phyloP scores from a whole-genome alignment of 2,888 invertebrate genomes.

The Panopea generosa region DNA sequence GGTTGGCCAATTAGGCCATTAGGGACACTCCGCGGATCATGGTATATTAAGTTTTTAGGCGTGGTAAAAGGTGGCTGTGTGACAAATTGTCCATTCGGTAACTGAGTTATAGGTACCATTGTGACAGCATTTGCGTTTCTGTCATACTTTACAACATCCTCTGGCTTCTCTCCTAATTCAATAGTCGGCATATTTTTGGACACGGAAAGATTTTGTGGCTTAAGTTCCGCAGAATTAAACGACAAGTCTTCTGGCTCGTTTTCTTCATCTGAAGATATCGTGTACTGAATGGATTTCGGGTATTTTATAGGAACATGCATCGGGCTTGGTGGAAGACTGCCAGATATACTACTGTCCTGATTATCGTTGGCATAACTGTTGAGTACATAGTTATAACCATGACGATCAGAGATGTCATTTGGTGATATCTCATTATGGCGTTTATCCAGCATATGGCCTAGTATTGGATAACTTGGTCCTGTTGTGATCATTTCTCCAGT shows the following conservation, averaged over 20 bases:
- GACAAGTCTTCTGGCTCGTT: conserved; percentile 53
- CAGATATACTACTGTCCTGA: not conserved
- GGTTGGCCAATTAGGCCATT: conserved; percentile 27
- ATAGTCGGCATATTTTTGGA: not conserved
- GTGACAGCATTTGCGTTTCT: conserved; percentile 51
- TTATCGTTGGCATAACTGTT: conserved; percentile 25
- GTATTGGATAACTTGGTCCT: conserved; percentile 5
- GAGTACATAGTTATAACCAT: conserved; percentile 53
- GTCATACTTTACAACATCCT: conserved; percentile 45
- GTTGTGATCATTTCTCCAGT: not conserved
- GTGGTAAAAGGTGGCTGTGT: conserved; percentile 14
- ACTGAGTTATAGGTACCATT: conserved; percentile 17
- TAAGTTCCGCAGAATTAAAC: not conserved
- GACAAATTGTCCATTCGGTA: conserved; percentile 6
- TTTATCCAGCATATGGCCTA: conserved; percentile 6
- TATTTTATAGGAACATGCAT: conserved; percentile 45
- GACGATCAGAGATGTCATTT: not conserved
- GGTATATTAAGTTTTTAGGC: conserved; percentile 45
- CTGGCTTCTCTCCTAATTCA: not conserved
- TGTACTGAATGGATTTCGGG: conserved; percentile 48
- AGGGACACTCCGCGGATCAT: conserved; percentile 28
- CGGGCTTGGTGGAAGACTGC: conserved; percentile 44
- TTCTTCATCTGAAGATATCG: conserved; percentile 34
- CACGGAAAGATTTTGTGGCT: conserved; percentile 32
- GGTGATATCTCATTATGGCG: conserved; percentile 8